Base-by-base conservation (phyloP, 2,888 invertebrate genomes). In the Lepidonotus clava region DNA sequence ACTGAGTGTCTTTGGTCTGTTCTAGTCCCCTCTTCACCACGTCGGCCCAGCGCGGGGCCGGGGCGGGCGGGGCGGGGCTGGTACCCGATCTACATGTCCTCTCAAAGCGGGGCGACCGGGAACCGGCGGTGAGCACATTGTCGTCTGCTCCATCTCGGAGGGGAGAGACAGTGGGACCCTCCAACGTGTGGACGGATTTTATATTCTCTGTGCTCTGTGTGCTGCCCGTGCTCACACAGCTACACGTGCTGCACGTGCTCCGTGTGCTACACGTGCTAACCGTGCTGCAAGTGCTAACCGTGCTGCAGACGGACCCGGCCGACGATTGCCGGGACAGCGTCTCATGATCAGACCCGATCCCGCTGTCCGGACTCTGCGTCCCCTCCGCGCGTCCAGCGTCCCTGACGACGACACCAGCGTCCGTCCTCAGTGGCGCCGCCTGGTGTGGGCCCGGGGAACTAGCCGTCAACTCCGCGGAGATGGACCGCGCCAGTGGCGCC, bases 401-500 rank as follows among this genome's bases (percentile, higher is more conserved):
- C 34, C 18, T 38, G 14, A n/a, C 1, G 14, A 11, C 36, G 1
- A 1, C 71, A 0, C 0, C 71, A 38, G 71, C 71, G 38, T 34
- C 71, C 38, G 38, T 41, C 1, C 14, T 14, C 24, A 32, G 80
- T 80, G 80, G 80, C 80, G 80, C 80, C 41, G 21, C 80, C 80
- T 80, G 41, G 5, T 32, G 41, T 28, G 2, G 5, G 6, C 32
- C 24, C 46, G 18, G 41, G 21, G 80, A 46, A 80, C 80, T 80
- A 24, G 67, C 28, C n/a, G n/a, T n/a, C 32, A 34, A 6, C 28
- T 5, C 5, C 8, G 6, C n/a, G 1, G 24, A 41, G 80, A 80
- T 80, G 80, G 80, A 61, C 28, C 61, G 61, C 61, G 61, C 36
- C 1, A 80, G 80, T 80, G 80, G 80, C 80, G 41, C 80, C 80